Evolutionary conservation across 2,113 vertebrate genomes (phyloP), one percentile per base, ranked within the genome.

Genomic region (Erythrocercus mccallii): DNA sequence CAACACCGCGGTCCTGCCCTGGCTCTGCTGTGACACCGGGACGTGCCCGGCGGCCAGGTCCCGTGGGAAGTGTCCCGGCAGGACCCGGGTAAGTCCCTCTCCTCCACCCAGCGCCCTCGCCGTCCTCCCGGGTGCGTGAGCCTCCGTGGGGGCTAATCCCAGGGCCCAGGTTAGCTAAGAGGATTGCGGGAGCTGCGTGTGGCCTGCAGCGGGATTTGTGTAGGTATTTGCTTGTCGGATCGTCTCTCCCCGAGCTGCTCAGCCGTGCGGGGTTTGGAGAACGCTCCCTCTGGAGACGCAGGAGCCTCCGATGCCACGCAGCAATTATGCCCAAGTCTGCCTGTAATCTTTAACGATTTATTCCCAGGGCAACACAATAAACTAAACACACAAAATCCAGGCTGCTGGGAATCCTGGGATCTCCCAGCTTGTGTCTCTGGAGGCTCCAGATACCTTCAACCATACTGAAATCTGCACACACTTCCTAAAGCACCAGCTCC

Each of bases 291-390:
- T 69, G 92, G 96, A 95, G 92, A 85, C 47, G 25, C 74, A 7
- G 91, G 91, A 88, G 94, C 87, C 81, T 90, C 45, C 20, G 93
- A 81, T 76, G 89, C 93, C 9, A 22, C 38, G 1, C 73, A 51
- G 94, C 93, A 91, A 95, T 94, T 95, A 92, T 80, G 78, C 90
- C 87, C 93, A 5, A 90, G 66, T 86, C 92, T 88, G 87, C 42
- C 81, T 84, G 87, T 72, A 84, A 82, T 95, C 93, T 73, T 90
- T 24, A 95, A 92, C 38, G 93, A 88, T 92, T 94, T 91, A 96
- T 96, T 96, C 96, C 96, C 93, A 95, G 95, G 93, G 94, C 84
- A 80, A 83, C 93, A 77, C 90, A 88, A 96, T 96, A 87, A 96
- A 90, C 95, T 96, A 96, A 97, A 96, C 94, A 94, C 93, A 97